These are phyloP conservation scores for Mastacembelus armatus DNA, from an alignment of 2,797 vertebrate species.

Conservation along the genomic window DNA sequence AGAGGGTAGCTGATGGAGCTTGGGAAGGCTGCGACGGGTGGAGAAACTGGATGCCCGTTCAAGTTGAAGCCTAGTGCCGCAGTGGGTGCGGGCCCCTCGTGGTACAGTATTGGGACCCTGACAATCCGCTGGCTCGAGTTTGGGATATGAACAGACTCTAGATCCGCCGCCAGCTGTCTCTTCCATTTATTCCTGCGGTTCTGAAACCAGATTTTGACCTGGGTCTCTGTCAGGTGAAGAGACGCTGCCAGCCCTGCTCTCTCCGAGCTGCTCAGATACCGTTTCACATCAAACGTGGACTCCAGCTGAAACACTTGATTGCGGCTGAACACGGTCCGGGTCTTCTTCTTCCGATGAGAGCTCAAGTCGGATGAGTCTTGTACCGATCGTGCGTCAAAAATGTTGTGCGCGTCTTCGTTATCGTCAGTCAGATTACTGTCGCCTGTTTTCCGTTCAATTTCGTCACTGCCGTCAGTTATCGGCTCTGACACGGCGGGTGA, in stretches of 20 bases:
- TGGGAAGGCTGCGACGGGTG: conserved; percentile 78
- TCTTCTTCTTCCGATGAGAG: conserved; percentile 89
- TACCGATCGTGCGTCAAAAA: conserved; percentile 57
- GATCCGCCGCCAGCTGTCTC: conserved; percentile 89
- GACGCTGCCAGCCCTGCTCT: conserved; percentile 84
- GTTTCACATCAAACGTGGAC: conserved; percentile 93
- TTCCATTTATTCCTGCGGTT: conserved; percentile 93
- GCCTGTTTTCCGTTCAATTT: conserved; percentile 68
- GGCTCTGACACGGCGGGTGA: conserved; percentile 87
- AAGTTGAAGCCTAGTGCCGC: conserved; percentile 85
- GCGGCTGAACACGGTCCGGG: conserved; percentile 91
- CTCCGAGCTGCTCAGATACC: conserved; percentile 89
- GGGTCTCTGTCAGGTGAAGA: conserved; percentile 89
- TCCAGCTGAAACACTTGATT: conserved; percentile 95
- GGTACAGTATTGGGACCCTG: conserved; percentile 93
- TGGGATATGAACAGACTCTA: conserved; percentile 86
- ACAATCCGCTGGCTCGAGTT: conserved; percentile 90
- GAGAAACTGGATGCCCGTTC: conserved; percentile 82
- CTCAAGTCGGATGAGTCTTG: conserved; percentile 60
- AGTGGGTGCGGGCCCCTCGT: conserved; percentile 84
- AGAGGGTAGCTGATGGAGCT: conserved; percentile 86
- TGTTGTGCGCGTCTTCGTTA: conserved; percentile 66
- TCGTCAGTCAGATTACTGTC: conserved; percentile 67
- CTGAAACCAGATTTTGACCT: conserved; percentile 95
- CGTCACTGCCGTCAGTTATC: conserved; percentile 66